phyloP scores from a whole-genome alignment of 2,113 vertebrate species.

The Vulpes vulpes region DNA sequence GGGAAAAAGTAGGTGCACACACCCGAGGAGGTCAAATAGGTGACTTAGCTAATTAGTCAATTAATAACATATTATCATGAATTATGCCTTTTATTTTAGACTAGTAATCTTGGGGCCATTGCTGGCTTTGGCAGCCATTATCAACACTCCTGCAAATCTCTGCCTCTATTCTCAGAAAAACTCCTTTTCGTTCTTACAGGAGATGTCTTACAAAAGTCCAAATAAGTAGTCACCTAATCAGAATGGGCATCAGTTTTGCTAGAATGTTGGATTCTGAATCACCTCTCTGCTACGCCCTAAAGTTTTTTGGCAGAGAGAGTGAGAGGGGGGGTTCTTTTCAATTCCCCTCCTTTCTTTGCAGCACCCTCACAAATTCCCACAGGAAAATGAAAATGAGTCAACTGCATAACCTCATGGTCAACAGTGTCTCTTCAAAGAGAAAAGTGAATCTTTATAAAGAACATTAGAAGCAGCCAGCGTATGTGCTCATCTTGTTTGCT shows the following conservation, averaged over 20 bases:
- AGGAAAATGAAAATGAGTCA: slow-evolving; percentile 51
- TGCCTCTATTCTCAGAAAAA: not conserved
- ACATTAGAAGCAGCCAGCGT: not conserved
- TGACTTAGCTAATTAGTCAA: not conserved
- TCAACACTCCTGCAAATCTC: not conserved
- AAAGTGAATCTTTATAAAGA: slow-evolving; percentile 11
- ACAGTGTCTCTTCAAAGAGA: not conserved
- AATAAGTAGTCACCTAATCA: not conserved
- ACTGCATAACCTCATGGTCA: slow-evolving; percentile 48
- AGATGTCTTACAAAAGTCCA: not conserved
- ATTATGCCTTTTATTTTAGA: not conserved
- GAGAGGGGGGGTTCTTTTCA: not conserved
- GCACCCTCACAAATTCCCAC: not conserved
- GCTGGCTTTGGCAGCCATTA: not conserved
- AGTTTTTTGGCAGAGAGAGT: not conserved
- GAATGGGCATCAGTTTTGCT: not conserved
- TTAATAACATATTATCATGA: not conserved
- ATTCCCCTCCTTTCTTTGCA: slow-evolving; percentile 35
- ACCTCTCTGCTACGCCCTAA: not conserved
- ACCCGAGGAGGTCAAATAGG: not conserved
- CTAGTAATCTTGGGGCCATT: not conserved
- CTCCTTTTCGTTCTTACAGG: not conserved
- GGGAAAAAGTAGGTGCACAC: not conserved
- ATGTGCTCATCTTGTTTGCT: not conserved
- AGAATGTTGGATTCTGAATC: slow-evolving; percentile 25